phyloP scores from a whole-genome alignment of 2,113 vertebrate genomes.

The Redunca redunca region DNA sequence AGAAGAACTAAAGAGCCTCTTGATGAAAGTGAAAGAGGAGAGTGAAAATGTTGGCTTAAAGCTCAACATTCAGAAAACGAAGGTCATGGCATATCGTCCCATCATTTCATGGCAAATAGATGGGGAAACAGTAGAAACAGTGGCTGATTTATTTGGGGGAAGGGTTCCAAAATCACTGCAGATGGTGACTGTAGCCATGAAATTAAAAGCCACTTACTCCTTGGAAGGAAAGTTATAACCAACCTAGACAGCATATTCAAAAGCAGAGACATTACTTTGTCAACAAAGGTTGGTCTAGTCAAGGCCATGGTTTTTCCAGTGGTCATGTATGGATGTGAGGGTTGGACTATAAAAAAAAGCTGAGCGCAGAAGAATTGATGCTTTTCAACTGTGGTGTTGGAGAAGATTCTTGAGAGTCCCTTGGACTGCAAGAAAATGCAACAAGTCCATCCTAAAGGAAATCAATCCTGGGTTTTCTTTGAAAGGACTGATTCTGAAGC shows the following conservation, averaged over 20 bases:
- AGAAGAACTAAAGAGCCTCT: background rate
- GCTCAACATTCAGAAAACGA: background rate
- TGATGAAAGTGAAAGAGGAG: background rate
- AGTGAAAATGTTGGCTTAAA: background rate
- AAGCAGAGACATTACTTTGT: background rate
- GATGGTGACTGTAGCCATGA: background rate
- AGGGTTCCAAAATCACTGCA: background rate
- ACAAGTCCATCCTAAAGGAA: background rate
- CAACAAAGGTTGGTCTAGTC: background rate
- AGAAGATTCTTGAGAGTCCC: background rate
- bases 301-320: background rate
- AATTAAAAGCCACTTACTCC: background rate
- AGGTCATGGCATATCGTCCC: background rate
- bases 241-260: background rate
- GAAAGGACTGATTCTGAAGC: background rate
- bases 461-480: background rate
- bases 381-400: background rate
- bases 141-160: background rate
- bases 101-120: background rate
- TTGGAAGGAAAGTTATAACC: background rate
- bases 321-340: background rate
- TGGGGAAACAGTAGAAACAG: background rate
- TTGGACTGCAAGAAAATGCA: background rate
- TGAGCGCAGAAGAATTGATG: rapidly evolving
- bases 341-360: background rate